Evolutionary conservation across 1,140 invertebrate species (phyloP).

Genomic region (Amphibalanus amphitrite): DNA sequence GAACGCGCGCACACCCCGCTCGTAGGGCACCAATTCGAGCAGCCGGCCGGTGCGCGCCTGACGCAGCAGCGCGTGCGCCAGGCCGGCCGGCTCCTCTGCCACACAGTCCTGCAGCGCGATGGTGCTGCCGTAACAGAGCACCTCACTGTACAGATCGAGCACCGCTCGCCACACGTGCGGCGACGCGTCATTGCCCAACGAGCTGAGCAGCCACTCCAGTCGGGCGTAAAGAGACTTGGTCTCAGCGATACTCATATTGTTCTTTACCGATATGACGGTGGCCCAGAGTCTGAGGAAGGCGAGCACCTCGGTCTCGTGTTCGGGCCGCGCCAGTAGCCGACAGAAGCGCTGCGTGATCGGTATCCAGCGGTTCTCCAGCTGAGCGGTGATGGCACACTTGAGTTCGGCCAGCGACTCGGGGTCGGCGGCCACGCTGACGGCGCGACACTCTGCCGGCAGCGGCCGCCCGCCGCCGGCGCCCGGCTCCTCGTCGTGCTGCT

Average conservation of each 20-base stretch:
- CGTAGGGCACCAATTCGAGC: conserved; percentile 44
- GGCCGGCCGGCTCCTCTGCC: too few relatives aligned
- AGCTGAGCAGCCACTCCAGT: too few relatives aligned
- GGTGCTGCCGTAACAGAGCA: conserved; percentile 75
- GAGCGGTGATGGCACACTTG: not conserved
- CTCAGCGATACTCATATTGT: not conserved
- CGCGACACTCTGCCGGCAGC: not conserved
- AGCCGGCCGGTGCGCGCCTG: conserved; percentile 67
- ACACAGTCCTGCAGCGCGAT: too few relatives aligned
- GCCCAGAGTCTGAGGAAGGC: not conserved
- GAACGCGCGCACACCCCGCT: conserved; percentile 18
- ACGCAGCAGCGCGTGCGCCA: conserved; percentile 61
- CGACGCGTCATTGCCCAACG: too few relatives aligned
- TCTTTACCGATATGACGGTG: not conserved
- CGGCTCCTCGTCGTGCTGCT: not conserved
- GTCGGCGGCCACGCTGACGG: too few relatives aligned
- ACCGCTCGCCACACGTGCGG: too few relatives aligned
- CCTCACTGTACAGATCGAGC: conserved; percentile 68
- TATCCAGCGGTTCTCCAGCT: not conserved
- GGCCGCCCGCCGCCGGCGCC: not conserved
- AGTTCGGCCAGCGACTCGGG: not conserved
- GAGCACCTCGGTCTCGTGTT: not conserved
- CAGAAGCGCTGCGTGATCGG: not conserved
- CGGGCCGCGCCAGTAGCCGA: not conserved
- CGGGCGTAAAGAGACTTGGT: not conserved